phyloP scores from a whole-genome alignment of 1,140 invertebrate species.

The Heliconius hermathena region DNA sequence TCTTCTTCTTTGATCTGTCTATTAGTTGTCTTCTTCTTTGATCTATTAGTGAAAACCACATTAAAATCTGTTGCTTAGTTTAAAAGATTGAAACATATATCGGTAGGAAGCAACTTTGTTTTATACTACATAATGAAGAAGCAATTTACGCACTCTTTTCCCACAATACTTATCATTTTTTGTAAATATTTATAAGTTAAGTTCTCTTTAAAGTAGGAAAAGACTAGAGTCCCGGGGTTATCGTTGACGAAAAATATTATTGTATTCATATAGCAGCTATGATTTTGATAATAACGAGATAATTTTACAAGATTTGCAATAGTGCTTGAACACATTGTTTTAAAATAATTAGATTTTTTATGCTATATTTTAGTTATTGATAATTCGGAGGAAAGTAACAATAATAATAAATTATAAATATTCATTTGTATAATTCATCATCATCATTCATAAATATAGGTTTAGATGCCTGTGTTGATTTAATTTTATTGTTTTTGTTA shows the following conservation, averaged over 20 bases:
- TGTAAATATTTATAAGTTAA: not conserved
- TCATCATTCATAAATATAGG: no score
- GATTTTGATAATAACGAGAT: not conserved
- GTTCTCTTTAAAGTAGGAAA: not conserved
- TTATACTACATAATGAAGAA: not conserved
- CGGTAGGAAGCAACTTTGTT: not conserved
- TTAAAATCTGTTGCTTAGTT: no score
- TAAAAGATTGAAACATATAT: not conserved
- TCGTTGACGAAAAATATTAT: not conserved
- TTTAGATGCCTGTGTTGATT: no score
- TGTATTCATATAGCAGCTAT: not conserved
- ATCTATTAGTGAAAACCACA: no score
- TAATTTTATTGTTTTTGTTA: no score
- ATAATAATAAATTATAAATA: no score
- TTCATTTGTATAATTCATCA: no score
- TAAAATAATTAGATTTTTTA: no score
- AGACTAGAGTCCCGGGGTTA: not conserved
- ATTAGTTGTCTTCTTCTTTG: no score
- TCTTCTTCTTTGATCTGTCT: no score
- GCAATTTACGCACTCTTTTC: not conserved
- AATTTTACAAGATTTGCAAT: not conserved
- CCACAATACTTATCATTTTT: not conserved
- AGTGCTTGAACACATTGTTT: not conserved
- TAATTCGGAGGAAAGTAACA: no score
- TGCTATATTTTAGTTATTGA: not conserved